These are phyloP conservation scores for Rotaria sp. DNA, from an alignment of 2,888 invertebrate genomes.

Conservation along the genomic window DNA sequence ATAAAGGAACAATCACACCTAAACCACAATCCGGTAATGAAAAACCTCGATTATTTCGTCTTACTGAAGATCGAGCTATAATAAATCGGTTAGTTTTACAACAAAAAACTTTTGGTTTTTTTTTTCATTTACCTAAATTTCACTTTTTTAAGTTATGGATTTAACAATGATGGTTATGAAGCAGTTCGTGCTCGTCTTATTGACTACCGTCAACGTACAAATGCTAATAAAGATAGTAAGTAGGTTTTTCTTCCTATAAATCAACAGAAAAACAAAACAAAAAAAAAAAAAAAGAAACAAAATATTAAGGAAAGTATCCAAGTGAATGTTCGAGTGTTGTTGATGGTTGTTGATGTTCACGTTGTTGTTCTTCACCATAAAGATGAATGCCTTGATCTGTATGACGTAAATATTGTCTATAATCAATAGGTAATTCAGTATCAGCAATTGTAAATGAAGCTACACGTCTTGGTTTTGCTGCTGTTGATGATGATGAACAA, in stretches of 20 bases:
- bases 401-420: slow-evolving; percentile 13
- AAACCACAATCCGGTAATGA: slow-evolving; percentile 83
- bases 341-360: neutral
- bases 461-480: neutral
- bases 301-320: slow-evolving; percentile 19
- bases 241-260: neutral
- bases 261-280: neutral
- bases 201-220: neutral
- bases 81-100: slow-evolving; percentile 72
- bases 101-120: neutral
- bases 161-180: slow-evolving; percentile 87
- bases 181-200: slow-evolving; percentile 60
- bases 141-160: slow-evolving; percentile 66
- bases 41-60: slow-evolving; percentile 81
- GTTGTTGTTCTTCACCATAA: neutral
- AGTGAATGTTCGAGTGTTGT: neutral
- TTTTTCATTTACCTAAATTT: neutral
- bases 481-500: neutral
- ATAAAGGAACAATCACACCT: slow-evolving; percentile 79
- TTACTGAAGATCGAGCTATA: slow-evolving; percentile 74
- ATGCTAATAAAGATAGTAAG: neutral
- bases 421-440: neutral
- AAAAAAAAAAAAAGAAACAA: neutral
- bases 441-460: slow-evolving; percentile 12
- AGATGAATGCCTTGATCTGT: neutral